Percentiles rank a stretch among this genome's conserved stretches.
Evolutionary conservation across 2,797 vertebrate species (phyloP).

Genomic region (Etheostoma nigrum): DNA sequence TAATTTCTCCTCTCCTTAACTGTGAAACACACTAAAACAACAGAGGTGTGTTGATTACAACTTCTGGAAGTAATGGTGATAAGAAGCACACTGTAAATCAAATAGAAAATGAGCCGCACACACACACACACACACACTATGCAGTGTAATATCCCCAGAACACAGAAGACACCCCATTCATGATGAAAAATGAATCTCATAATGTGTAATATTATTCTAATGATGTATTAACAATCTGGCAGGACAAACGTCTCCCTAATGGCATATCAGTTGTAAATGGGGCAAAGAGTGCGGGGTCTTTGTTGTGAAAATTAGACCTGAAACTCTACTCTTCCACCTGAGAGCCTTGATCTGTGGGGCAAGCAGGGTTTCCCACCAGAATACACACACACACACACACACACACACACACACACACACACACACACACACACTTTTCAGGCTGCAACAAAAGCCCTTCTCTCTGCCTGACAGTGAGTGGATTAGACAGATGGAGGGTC

Average conservation of each 20-base stretch:
- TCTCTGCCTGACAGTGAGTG: constrained; percentile 56
- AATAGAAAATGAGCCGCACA: constrained; percentile 10
- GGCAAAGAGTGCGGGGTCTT: constrained; percentile 28
- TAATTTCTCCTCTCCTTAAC: constrained; percentile 6
- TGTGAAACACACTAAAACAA: constrained; percentile 32
- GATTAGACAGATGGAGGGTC: constrained; percentile 48
- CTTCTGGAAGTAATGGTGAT: constrained; percentile 22
- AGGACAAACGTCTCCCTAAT: constrained; percentile 37
- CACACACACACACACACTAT: neutral
- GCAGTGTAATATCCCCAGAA: constrained; percentile 40
- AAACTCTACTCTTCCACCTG: constrained; percentile 68
- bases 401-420: constrained; percentile 13
- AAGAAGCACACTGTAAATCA: constrained; percentile 8
- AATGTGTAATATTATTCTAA: constrained; percentile 39
- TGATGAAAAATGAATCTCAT: constrained; percentile 54
- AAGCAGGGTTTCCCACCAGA: constrained; percentile 61
- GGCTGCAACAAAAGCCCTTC: constrained; percentile 65
- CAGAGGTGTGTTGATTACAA: constrained; percentile 16
- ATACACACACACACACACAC: constrained; percentile 10
- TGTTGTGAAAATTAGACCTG: constrained; percentile 52
- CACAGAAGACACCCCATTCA: constrained; percentile 26
- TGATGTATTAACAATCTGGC: constrained; percentile 41
- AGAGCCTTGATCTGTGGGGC: constrained; percentile 61
- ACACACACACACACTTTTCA: constrained; percentile 59
- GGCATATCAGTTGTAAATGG: constrained; percentile 32